phyloP scores from a whole-genome alignment of 2,888 invertebrate species.

The Cerastoderma edule region DNA sequence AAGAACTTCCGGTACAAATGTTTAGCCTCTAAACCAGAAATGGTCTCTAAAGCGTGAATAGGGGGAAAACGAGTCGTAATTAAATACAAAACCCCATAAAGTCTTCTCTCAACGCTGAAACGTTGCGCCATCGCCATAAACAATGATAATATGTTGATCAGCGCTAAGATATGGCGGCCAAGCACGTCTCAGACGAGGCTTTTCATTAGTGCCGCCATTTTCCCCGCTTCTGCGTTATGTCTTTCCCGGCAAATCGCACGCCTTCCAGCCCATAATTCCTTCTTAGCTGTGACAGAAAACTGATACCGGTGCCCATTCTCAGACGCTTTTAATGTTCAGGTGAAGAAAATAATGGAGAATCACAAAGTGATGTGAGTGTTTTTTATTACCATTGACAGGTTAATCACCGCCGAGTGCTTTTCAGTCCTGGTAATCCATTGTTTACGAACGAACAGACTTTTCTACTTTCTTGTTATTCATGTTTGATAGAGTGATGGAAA shows the following conservation, averaged over 20 bases:
- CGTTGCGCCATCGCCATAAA: slow-evolving; percentile 26
- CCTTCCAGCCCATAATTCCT: slow-evolving; percentile 24
- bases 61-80: slow-evolving; percentile 1
- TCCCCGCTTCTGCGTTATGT: slow-evolving; percentile 28
- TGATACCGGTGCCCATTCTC: slow-evolving; percentile 19
- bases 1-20: slow-evolving; percentile 9
- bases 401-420: too few species aligned
- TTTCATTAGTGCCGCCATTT: slow-evolving; percentile 27
- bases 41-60: slow-evolving; percentile 17
- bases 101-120: slow-evolving; percentile 16
- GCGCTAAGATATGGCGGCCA: slow-evolving; percentile 23
- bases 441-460: too few species aligned
- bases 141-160: slow-evolving; percentile 26
- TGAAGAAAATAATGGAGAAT: slow-evolving; percentile 22
- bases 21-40: neutral
- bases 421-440: too few species aligned
- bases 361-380: slow-evolving; percentile 16
- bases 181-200: slow-evolving; percentile 25
- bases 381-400: slow-evolving; percentile 17
- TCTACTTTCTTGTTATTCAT: too few species aligned
- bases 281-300: slow-evolving; percentile 27
- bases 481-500: too few species aligned
- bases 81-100: slow-evolving; percentile 25
- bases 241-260: slow-evolving; percentile 22
- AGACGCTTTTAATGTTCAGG: slow-evolving; percentile 22